Base-by-base conservation (phyloP, 2,888 invertebrate genomes). In the Melipona bicolor region DNA sequence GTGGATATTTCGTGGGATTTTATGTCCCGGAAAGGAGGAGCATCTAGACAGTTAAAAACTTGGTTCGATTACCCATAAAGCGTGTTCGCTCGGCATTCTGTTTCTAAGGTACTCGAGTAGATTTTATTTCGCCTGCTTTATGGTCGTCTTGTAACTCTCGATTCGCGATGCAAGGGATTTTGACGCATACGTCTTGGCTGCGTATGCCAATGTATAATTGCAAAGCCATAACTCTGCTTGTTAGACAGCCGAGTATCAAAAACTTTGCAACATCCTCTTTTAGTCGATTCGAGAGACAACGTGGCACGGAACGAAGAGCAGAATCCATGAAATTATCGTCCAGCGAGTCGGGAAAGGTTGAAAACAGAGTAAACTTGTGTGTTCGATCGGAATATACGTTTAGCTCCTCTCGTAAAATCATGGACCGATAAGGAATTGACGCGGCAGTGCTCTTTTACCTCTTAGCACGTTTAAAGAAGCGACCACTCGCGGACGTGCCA, bases 61-160 rank as follows among this genome's bases (percentile, higher is more conserved):
- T 88, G 84, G 80, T 91, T 91, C 89, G 91, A 92, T 91, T 90
- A 88, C 90, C 91, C 91, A 92, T 92, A 92, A 92, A 92, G 86
- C 62, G 78, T 71, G 77, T 83, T 81, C 85, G 83, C 76, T 85
- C 85, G 87, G 86, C 92, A 92, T 92, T 92, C 92, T 92, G 92
- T 90, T 92, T 89, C 89, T 84, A 70, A 70, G 89, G 85, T 87
- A 90, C 91, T 92, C 89, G 87, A 76, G 82, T 88, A 79, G 90
- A 85, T 90, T 92, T 92, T 92, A 92, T 92, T 87, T 90, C 78
- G 78, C 78, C 65, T 77, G 88, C 77, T 92, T 92, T 92, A 92
- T 79, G 88, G 89, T 76, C 80, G 79, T 79, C 84, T 77, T 81
- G 84, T 83, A 78, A 88, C 74, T 79, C 79, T 79, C 79, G 77